Percentiles rank a stretch among this genome's conserved stretches.
Evolutionary conservation across 1,140 invertebrate species (phyloP).

Genomic region (Temnothorax nylanderi): DNA sequence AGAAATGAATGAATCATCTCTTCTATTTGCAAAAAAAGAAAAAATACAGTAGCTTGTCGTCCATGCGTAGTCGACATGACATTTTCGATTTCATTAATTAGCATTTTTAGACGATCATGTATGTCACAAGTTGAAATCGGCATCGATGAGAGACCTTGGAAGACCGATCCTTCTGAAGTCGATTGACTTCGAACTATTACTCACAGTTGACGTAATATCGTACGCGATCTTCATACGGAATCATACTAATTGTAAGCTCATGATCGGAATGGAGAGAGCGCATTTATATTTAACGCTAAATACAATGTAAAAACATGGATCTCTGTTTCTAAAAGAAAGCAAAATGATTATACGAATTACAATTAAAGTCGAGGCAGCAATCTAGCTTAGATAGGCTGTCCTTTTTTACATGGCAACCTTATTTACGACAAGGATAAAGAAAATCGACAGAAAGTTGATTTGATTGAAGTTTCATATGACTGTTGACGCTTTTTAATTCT

Average conservation of each 20-base stretch:
- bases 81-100: neutral
- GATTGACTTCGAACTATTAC: conserved; percentile 1
- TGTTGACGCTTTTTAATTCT: neutral
- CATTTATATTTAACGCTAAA: neutral
- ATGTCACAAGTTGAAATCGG: neutral
- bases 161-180: neutral
- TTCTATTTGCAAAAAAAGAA: neutral
- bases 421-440: neutral
- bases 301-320: neutral
- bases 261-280: too few relatives aligned
- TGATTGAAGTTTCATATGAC: neutral
- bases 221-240: neutral
- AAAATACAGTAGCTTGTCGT: neutral
- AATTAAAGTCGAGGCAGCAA: neutral
- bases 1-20: neutral
- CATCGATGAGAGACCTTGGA: neutral
- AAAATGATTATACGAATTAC: neutral
- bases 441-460: neutral
- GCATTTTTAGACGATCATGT: neutral
- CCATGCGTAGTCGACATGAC: neutral
- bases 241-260: neutral
- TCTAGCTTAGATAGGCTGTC: neutral
- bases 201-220: neutral
- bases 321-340: neutral
- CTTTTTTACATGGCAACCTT: neutral